Evolutionary conservation across 2,888 invertebrate genomes (phyloP).

Genomic region (Heliconius ismenius): DNA sequence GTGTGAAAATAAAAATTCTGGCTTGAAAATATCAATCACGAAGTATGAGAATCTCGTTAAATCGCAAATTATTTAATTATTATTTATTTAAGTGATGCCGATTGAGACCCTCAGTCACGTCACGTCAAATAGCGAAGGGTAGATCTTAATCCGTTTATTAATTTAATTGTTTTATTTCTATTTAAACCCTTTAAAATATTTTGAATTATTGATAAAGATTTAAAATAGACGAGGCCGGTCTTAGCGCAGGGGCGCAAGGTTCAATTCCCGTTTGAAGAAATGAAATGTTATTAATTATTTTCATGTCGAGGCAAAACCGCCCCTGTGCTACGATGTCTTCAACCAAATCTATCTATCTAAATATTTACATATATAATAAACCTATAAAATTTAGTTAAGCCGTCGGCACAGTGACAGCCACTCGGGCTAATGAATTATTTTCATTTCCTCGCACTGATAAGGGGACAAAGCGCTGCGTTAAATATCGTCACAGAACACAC

Average conservation of each 20-base stretch:
- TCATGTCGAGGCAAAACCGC: no score
- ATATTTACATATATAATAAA: no score
- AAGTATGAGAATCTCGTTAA: background rate
- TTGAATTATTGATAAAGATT: slow-evolving; percentile 8
- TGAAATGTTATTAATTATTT: background rate
- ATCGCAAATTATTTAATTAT: slow-evolving; percentile 15
- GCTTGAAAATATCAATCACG: background rate
- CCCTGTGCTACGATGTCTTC: no score
- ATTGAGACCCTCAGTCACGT: slow-evolving; percentile 11
- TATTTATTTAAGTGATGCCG: slow-evolving; percentile 18
- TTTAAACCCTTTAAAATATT: background rate
- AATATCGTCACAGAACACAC: background rate
- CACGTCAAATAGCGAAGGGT: slow-evolving; percentile 10
- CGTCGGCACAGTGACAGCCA: no score
- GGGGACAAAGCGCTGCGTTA: no score
- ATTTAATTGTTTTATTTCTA: slow-evolving; percentile 9
- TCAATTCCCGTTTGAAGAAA: background rate
- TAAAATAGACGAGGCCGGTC: background rate
- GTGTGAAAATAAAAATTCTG: slow-evolving; percentile 3
- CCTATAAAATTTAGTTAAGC: no score
- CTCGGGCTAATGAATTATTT: background rate
- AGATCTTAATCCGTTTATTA: slow-evolving; percentile 1
- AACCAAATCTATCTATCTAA: no score
- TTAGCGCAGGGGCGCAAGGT: background rate
- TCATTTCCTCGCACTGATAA: background rate